Percentiles rank a stretch among this genome's conserved stretches.
These are phyloP conservation scores for Chelonus insularis DNA, from an alignment of 1,140 invertebrate genomes.

Conservation along the genomic window DNA sequence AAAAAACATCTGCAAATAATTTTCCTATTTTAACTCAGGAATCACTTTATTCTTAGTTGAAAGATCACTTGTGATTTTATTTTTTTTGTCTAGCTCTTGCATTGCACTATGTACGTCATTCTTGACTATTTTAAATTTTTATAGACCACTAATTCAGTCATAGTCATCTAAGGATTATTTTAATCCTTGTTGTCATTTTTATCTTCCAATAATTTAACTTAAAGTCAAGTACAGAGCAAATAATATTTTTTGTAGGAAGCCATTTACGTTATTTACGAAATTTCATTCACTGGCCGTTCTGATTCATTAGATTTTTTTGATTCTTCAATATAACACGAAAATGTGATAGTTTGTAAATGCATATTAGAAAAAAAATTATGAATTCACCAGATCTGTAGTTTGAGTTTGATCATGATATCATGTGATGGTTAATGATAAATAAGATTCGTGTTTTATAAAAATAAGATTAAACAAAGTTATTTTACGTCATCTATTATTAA, in stretches of 20 bases:
- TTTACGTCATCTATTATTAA: slow-evolving; percentile 56
- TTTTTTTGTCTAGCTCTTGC: not conserved
- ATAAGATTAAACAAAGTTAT: no score
- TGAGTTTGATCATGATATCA: not conserved
- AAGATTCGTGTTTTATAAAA: no score
- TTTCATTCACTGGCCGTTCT: not conserved
- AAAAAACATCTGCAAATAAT: slow-evolving; percentile 52
- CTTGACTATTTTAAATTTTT: not conserved
- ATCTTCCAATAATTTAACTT: not conserved
- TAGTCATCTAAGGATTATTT: not conserved
- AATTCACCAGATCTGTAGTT: not conserved
- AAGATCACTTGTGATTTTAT: slow-evolving; percentile 40
- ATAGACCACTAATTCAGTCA: not conserved
- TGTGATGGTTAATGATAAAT: not conserved
- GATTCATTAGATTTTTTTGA: no score
- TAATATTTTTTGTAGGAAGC: not conserved
- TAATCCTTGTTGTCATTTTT: not conserved
- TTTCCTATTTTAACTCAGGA: slow-evolving; percentile 47
- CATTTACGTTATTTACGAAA: not conserved
- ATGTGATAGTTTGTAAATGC: slow-evolving; percentile 17
- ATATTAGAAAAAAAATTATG: slow-evolving; percentile 5
- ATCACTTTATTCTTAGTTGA: slow-evolving; percentile 46
- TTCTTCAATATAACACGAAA: no score
- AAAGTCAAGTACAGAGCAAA: not conserved
- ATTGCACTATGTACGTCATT: not conserved